A percentile compares a stretch with the other conserved stretches of the same genome.
These are phyloP conservation scores for Mycalesis mineus DNA, from an alignment of 2,888 invertebrate species.

Conservation along the genomic window DNA sequence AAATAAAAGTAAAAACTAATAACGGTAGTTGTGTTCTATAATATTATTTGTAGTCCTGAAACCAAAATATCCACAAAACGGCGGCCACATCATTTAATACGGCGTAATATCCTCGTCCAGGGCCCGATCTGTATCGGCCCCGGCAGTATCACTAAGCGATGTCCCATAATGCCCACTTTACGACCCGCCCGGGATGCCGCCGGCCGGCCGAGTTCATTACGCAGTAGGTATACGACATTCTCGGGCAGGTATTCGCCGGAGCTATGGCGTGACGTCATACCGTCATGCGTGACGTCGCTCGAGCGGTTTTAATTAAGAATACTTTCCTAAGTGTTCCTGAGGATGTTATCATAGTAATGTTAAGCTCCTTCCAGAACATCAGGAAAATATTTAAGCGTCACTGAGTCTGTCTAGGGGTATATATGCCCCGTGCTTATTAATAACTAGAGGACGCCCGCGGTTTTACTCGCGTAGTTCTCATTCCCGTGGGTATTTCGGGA, in stretches of 20 bases:
- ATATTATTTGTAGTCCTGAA: no score
- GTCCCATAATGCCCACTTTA: background rate
- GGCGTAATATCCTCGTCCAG: background rate
- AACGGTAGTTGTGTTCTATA: no score
- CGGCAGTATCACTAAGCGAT: background rate
- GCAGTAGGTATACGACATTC: background rate
- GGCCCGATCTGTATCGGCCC: background rate
- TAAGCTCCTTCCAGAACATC: no score
- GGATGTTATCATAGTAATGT: no score
- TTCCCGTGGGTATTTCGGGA: no score
- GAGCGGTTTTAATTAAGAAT: background rate
- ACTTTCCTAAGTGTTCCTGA: background rate
- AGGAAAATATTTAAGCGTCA: no score
- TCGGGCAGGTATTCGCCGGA: background rate
- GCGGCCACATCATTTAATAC: background rate
- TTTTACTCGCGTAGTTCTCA: no score
- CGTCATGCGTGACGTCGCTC: background rate
- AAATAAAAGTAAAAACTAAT: no score
- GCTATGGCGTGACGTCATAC: background rate
- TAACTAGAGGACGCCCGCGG: no score
- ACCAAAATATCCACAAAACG: background rate
- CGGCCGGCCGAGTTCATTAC: background rate
- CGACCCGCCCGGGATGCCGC: background rate
- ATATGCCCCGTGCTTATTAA: no score
- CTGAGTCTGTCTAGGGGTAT: no score